Base-by-base conservation (phyloP, 2,113 vertebrate genomes). In the Solea senegalensis region DNA sequence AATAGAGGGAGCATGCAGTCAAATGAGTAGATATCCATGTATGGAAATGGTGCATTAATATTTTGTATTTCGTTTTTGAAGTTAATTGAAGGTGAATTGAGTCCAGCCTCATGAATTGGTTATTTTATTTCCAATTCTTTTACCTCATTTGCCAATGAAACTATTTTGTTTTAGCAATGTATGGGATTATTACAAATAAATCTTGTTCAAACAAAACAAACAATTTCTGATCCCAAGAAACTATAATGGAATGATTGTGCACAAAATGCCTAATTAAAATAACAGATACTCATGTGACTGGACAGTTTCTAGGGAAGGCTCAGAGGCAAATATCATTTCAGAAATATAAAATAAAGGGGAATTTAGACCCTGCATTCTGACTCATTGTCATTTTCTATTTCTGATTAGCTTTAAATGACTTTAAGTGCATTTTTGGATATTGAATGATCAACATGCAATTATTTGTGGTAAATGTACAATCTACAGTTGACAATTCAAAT, bases 301-400 rank as follows among this genome's bases (percentile, higher is more conserved):
- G 64, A 72, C 39, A 57, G 39, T 14, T 41, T 50, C n/a, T 27
- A n/a, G 3, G 3, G 10, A 15, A 5, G 21, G 3, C 15, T 28
- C 11, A 28, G 5, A 50, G 8, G 12, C 13, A 45, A 16, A 52
- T 9, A 11, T 8, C 1, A 11, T 40, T 26, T 27, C 11, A 39
- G 13, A 54, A n/a, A 70, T 12, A 69, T 61, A 53, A 68, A 74
- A 72, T 72, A 78, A 83, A 80, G 67, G 74, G 76, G 80, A 78
- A 86, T 72, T 75, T 69, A 14, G 34, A 34, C 34, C 34, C 34
- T 34, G 34, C 34, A 34, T 34, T 63, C 2, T 0, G 26, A 11
- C 7, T 34, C 2, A 12, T 40, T 39, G 40, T 28, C 10, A 3
- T 26, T 12, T 44, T 15, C 21, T 21, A 21, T 21, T 21, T 21